Evolutionary conservation across 2,113 vertebrate species (phyloP).

Genomic region (Charadrius vociferus): DNA sequence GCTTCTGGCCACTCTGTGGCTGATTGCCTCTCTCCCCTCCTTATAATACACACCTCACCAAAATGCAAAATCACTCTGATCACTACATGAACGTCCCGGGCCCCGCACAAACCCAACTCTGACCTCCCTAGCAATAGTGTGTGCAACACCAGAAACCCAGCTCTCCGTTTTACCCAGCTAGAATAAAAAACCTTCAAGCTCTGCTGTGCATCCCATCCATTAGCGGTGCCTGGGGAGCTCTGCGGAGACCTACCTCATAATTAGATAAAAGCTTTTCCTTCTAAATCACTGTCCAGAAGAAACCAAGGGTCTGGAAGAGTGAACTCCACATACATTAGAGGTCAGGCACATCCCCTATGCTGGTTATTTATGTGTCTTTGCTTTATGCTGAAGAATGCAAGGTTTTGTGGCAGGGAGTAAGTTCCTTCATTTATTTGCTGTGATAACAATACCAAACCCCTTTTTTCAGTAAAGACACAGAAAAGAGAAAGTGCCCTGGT

Average conservation of each 20-base stretch:
- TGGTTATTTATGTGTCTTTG: not conserved
- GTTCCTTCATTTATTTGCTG: not conserved
- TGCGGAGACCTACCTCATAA: not conserved
- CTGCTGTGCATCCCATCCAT: constrained; percentile 23
- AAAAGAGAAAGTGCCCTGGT: not conserved
- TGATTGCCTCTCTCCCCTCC: not conserved
- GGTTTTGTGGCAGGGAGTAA: not conserved
- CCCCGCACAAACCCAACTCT: not conserved
- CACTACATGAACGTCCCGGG: accelerated
- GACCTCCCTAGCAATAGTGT: not conserved
- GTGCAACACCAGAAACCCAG: not conserved
- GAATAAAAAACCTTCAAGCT: not conserved
- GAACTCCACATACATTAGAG: not conserved
- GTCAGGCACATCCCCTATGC: not conserved
- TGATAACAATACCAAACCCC: not conserved
- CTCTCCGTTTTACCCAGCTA: not conserved
- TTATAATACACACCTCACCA: not conserved
- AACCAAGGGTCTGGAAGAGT: not conserved
- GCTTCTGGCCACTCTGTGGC: not conserved
- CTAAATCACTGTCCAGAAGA: constrained; percentile 43
- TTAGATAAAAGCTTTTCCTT: constrained; percentile 66
- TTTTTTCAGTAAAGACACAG: not conserved
- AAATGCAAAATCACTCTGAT: not conserved
- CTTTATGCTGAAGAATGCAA: not conserved
- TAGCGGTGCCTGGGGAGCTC: not conserved